phyloP scores from a whole-genome alignment of 2,888 invertebrate species.

The Gymnocheta viridis region DNA sequence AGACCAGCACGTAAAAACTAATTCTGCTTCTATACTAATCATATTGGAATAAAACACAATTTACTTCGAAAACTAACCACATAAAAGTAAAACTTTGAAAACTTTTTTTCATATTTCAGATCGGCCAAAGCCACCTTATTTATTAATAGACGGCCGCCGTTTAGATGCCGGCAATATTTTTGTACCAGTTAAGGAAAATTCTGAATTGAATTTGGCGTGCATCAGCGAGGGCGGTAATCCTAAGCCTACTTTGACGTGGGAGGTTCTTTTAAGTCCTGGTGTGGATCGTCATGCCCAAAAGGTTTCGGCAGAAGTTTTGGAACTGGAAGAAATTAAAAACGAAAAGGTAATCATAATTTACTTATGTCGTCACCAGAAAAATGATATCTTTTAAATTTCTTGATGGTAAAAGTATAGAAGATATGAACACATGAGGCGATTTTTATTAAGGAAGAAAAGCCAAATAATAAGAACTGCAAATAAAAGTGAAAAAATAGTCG shows the following conservation, averaged over 20 bases:
- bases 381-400: too few species aligned
- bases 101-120: constrained; percentile 83
- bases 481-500: too few species aligned
- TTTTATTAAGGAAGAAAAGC: too few species aligned
- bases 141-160: constrained; percentile 92
- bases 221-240: constrained; percentile 93
- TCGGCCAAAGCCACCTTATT: constrained; percentile 91
- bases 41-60: too few species aligned
- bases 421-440: too few species aligned
- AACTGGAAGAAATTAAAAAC: constrained; percentile 81
- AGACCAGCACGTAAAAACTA: too few species aligned
- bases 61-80: background rate
- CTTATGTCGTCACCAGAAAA: too few species aligned
- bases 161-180: constrained; percentile 93
- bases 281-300: constrained; percentile 84
- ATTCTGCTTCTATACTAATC: too few species aligned
- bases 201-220: constrained; percentile 90
- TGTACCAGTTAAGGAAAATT: constrained; percentile 93
- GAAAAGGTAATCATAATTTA: constrained; percentile 82
- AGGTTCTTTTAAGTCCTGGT: constrained; percentile 83
- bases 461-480: too few species aligned
- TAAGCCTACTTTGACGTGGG: constrained; percentile 84
- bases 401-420: too few species aligned
- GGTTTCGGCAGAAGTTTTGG: constrained; percentile 82
- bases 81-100: too few species aligned